phyloP scores from a whole-genome alignment of 2,888 invertebrate species.

The Aporophyla nigra region DNA sequence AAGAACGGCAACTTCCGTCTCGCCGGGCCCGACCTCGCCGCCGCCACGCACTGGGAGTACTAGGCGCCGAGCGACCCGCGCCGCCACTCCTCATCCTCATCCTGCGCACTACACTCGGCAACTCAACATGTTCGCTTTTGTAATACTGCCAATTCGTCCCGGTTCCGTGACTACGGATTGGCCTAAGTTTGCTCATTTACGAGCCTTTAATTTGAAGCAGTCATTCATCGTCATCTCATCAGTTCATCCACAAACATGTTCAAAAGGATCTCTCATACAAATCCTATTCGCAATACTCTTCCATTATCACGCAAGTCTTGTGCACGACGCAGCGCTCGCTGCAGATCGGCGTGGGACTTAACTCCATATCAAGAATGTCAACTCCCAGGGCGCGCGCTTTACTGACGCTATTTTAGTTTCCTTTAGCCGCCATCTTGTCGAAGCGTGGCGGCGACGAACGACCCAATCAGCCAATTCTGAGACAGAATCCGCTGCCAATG shows the following conservation, averaged over 20 bases:
- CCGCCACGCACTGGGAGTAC: conserved; percentile 98
- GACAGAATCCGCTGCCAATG: conserved; percentile 82
- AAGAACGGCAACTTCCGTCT: conserved; percentile 98
- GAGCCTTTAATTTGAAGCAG: conserved; percentile 16
- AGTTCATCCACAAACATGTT: conserved; percentile 59
- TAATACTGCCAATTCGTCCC: conserved; percentile 5
- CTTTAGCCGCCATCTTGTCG: conserved; percentile 78
- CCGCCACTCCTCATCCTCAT: too few species aligned
- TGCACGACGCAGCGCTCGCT: conserved; percentile 47
- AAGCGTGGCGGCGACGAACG: conserved; percentile 84
- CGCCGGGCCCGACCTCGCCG: conserved; percentile 94
- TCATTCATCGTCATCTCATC: conserved; percentile 28
- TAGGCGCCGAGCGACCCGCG: too few species aligned
- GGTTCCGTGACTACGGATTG: conserved; percentile 14
- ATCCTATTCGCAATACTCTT: conserved; percentile 81
- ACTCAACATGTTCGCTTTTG: background rate
- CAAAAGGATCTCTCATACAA: conserved; percentile 73
- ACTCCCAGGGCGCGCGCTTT: conserved; percentile 68
- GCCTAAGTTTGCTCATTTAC: conserved; percentile 6
- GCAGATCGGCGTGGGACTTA: conserved; percentile 76
- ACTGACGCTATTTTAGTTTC: conserved; percentile 77
- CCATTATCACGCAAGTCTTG: conserved; percentile 71
- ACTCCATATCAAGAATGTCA: conserved; percentile 71
- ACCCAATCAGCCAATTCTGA: conserved; percentile 85
- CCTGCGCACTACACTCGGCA: background rate